phyloP scores from a whole-genome alignment of 2,113 vertebrate species.

The Cavia aperea region DNA sequence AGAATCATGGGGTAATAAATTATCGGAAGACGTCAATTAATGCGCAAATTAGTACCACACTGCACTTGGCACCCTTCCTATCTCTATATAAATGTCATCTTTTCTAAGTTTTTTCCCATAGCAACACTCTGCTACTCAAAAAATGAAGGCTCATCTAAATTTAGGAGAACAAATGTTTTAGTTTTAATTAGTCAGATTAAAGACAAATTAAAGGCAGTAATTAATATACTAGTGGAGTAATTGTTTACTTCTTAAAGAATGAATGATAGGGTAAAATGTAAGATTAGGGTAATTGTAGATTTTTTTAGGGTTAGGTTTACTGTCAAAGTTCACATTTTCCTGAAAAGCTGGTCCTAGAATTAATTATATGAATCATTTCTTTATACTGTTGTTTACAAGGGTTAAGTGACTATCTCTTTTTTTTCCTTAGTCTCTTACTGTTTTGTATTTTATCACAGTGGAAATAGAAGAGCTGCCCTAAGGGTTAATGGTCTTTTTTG shows the following conservation, averaged over 20 bases:
- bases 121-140: not conserved
- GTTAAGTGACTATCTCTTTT: not conserved
- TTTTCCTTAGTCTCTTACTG: not conserved
- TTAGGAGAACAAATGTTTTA: slow-evolving; percentile 1
- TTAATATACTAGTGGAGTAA: not conserved
- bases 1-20: not conserved
- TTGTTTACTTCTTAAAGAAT: not conserved
- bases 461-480: not conserved
- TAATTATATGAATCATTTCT: not conserved
- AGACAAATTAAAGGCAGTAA: not conserved
- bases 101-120: not conserved
- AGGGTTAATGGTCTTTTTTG: not conserved
- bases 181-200: not conserved
- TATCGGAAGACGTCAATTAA: not conserved
- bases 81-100: not conserved
- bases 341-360: not conserved
- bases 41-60: not conserved
- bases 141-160: not conserved
- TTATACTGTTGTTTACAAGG: not conserved
- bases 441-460: not conserved
- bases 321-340: not conserved
- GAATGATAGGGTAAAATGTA: not conserved
- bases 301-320: not conserved
- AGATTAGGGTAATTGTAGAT: not conserved
- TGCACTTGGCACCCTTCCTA: not conserved